Evolutionary conservation across 2,888 invertebrate species (phyloP).

Genomic region (Dicyrtomina minuta): DNA sequence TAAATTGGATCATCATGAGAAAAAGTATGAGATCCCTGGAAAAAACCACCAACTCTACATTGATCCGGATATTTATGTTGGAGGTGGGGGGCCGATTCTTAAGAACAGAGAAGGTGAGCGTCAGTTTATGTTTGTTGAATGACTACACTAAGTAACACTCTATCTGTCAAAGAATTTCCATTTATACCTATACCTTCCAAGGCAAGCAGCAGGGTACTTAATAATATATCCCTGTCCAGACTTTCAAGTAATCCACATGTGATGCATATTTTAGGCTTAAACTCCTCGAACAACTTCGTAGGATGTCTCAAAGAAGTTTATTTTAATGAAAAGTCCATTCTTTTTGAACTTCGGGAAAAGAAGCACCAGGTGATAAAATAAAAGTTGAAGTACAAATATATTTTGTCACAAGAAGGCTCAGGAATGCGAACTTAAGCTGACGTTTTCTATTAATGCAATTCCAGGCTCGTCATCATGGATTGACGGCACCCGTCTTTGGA

Average conservation of each 20-base stretch:
- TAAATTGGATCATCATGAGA: constrained; percentile 71
- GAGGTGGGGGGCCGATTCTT: constrained; percentile 71
- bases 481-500: constrained; percentile 44
- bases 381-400: constrained; percentile 38
- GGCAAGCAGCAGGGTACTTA: too few species aligned
- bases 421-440: too few species aligned
- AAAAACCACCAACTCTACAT: constrained; percentile 75
- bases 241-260: too few species aligned
- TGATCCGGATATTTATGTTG: constrained; percentile 91
- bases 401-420: too few species aligned
- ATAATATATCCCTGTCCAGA: too few species aligned
- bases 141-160: too few species aligned
- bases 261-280: constrained; percentile 62
- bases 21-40: constrained; percentile 65
- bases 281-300: constrained; percentile 80
- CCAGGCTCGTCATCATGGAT: constrained; percentile 47
- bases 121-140: constrained; percentile 4
- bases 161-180: too few species aligned
- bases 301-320: constrained; percentile 89
- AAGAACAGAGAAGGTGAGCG: constrained; percentile 56
- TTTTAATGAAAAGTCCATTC: constrained; percentile 87
- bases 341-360: constrained; percentile 80
- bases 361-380: constrained; percentile 76
- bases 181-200: too few species aligned
- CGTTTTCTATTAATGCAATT: background rate